phyloP scores from a whole-genome alignment of 2,113 vertebrate genomes.

The Emberiza fucata region DNA sequence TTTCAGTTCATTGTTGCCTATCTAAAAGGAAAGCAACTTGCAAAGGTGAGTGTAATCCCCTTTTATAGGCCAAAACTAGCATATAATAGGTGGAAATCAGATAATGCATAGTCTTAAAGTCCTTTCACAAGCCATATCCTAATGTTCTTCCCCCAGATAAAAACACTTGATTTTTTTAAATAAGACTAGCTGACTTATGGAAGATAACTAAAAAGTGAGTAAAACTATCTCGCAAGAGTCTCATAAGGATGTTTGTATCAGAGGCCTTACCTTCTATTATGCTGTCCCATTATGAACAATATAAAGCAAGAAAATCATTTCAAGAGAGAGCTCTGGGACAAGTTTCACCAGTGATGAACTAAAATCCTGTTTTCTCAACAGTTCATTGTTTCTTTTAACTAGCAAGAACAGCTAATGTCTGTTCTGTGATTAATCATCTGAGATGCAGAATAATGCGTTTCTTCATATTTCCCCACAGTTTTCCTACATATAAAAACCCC shows the following conservation, averaged over 20 bases:
- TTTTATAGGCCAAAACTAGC: constrained; percentile 4
- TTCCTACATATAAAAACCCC: not conserved
- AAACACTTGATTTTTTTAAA: not conserved
- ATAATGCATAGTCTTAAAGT: constrained; percentile 55
- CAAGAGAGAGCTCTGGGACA: not conserved
- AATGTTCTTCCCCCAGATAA: constrained; percentile 8
- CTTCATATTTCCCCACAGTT: not conserved
- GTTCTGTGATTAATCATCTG: not conserved
- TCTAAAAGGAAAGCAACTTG: constrained; percentile 52
- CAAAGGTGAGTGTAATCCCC: not conserved
- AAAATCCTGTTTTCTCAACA: not conserved
- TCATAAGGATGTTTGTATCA: not conserved
- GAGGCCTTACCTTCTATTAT: not conserved
- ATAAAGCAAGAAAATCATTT: not conserved
- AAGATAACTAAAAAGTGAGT: not conserved
- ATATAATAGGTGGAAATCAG: constrained; percentile 41
- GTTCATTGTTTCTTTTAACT: not conserved
- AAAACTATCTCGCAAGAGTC: not conserved
- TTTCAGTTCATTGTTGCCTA: constrained; percentile 44
- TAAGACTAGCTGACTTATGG: not conserved
- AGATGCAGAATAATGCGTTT: not conserved
- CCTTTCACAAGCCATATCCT: constrained; percentile 7
- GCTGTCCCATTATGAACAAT: not conserved
- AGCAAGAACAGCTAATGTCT: not conserved
- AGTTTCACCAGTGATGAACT: not conserved